Evolutionary conservation across 1,140 invertebrate species (phyloP), one percentile per base, ranked within the genome.

Genomic region (Zaprionus tsacasi): DNA sequence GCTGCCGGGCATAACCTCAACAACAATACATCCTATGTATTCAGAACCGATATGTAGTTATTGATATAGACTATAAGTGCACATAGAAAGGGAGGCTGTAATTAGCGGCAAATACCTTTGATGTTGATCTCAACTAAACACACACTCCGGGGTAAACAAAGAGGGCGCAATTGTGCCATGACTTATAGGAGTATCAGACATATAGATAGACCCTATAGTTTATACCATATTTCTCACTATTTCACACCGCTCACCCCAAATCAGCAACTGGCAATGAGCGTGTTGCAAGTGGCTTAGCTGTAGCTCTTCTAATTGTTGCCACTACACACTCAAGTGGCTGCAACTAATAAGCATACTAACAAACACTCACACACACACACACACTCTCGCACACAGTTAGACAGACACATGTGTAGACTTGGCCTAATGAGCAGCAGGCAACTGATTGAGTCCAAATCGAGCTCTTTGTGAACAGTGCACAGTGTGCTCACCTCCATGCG

Each of bases 121-220:
- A 68, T 87, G 78, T 87, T 87, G 83, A 88, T 83, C 83, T 78
- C 77, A 82, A 82, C 68, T 72, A 75, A 75, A 70, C 13, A 40
- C 13, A 40, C 57, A 33, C 36, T 63, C 25, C 13, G 54, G 36
- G 59, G 38, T 30, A 58, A 48, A 13, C 35, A 43, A 30, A 61
- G 65, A 68, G 36, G 8, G 56, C n/a, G 43, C 35, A 40, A 45
- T 38, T 71, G 55, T 40, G 11, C 43, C 35, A 54, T 38, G 33
- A 58, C 27, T 35, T 67, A 54, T 8, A 21, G 21, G 27, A 50
- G 54, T 40, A 30, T 12, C 11, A 5, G n/a, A 60, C 54, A 48
- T 43, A 48, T 17, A 57, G 36, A 65, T 57, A 69, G 54, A 6
- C 21, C 11, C 27, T 35, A 43, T 50, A 25, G 8, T 15, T 3